Evolutionary conservation across 2,888 invertebrate genomes (phyloP).

Genomic region (Therioaphis trifolii): DNA sequence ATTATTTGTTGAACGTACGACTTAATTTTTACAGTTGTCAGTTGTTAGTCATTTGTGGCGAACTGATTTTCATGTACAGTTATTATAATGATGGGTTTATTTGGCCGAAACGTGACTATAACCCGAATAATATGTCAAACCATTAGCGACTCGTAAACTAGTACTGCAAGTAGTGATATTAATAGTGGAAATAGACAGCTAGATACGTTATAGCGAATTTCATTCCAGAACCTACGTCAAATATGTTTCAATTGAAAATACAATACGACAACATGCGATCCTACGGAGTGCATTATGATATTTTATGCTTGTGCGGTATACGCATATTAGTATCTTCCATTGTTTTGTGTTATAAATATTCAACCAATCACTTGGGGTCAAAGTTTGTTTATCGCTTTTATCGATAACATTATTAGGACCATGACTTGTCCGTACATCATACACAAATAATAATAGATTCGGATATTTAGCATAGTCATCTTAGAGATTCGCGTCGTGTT

Average conservation of each 20-base stretch:
- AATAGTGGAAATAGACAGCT: neutral
- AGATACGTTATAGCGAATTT: neutral
- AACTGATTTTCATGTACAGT: conserved; percentile 13
- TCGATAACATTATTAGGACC: neutral
- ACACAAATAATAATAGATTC: conserved; percentile 19
- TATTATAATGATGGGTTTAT: conserved; percentile 34
- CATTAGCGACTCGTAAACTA: neutral
- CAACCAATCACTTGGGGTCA: neutral
- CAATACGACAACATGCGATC: no score
- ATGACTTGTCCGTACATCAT: conserved; percentile 23
- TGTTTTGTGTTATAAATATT: neutral
- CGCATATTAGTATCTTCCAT: neutral
- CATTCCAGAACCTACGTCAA: neutral
- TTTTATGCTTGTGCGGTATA: neutral
- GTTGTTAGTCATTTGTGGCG: neutral
- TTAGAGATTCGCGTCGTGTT: neutral
- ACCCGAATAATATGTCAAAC: neutral
- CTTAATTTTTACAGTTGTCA: neutral
- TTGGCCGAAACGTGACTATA: neutral
- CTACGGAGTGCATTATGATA: no score
- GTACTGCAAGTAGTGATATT: neutral
- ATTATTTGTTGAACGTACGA: neutral
- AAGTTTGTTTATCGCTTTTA: conserved; percentile 26
- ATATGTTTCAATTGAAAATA: no score
- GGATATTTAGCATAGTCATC: conserved; percentile 30